Conservation (phyloP, 30 jellyfish, hydroid and myxozoan genomes). For the Morbakka virulenta region DNA sequence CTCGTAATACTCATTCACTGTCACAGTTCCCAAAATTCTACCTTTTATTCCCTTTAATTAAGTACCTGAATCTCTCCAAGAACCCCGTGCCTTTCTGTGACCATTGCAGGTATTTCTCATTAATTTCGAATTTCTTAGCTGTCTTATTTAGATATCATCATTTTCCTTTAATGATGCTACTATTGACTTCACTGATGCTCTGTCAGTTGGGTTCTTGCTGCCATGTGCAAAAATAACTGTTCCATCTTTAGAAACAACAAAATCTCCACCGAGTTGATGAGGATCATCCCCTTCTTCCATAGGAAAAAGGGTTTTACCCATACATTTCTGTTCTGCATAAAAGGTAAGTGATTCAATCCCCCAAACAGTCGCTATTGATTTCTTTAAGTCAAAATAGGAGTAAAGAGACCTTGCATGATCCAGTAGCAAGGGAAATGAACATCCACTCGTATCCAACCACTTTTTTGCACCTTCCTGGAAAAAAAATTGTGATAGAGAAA, state of each 20-base stretch:
- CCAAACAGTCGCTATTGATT: conserved; percentile 72
- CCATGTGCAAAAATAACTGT: conserved; percentile 39
- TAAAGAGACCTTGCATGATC: conserved; percentile 65
- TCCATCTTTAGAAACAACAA: conserved; percentile 44
- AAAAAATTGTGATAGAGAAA: too few relatives aligned
- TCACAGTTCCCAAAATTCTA: too few relatives aligned
- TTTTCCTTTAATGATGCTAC: too few relatives aligned
- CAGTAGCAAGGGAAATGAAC: conserved; percentile 60
- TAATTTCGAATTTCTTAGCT: too few relatives aligned
- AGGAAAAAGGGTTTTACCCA: conserved; percentile 36
- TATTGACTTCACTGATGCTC: conserved; percentile 52
- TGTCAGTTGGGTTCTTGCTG: conserved; percentile 59
- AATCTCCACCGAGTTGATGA: conserved; percentile 93
- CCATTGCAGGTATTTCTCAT: too few relatives aligned
- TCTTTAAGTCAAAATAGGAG: conserved; percentile 40
- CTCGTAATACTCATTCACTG: too few relatives aligned
- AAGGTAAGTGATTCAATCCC: conserved; percentile 30
- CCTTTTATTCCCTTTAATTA: too few relatives aligned
- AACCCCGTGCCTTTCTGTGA: too few relatives aligned
- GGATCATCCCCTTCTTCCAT: conserved; percentile 83
- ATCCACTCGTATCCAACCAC: conserved; percentile 57
- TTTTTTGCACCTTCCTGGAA: conserved; percentile 57
- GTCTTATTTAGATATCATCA: too few relatives aligned
- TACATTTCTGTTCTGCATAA: conserved; percentile 69
- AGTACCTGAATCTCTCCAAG: too few relatives aligned